Evolutionary conservation across 2,113 vertebrate species (phyloP), one percentile per base, ranked within the genome.

Genomic region (Dasyornis broadbenti): DNA sequence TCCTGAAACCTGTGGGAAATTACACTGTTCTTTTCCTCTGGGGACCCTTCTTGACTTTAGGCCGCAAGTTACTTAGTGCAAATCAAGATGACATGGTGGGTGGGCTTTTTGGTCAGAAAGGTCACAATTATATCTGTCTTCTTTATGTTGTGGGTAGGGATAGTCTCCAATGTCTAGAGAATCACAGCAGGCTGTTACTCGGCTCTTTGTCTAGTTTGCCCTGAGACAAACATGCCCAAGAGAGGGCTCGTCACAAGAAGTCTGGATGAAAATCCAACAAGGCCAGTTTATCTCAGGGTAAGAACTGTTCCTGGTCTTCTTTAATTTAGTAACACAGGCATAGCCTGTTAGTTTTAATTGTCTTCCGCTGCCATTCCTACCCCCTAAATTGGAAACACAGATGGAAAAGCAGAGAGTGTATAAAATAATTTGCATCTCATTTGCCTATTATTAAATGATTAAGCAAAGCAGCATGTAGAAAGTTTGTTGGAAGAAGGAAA

Each of bases 381-480:
- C 49, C 59, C 22, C 82, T 66, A 94, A 92, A 89, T 33, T 70
- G 42, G 31, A 79, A 97, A 95, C 49, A 94, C 94, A 98, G 95
- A 96, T 96, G 92, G 95, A 97, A 97, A 97, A 96, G 45, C 86
- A 97, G 89, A 88, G 88, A 97, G 68, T 91, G 64, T 78, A 83
- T 72, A 95, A 96, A 97, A 89, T 96, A 95, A 97, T 97, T 97
- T 97, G 52, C 82, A 82, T 89, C 56, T 96, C 37, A 92, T 97
- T 97, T 97, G 75, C 60, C 60, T 94, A 73, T 66, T 93, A 79
- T 56, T 90, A 82, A 54, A 93, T 79, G 64, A 95, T 93, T 94
- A 93, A 96, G 76, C 10, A 92, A 97, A 95, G 31, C 56, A 94
- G 31, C 56, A 78, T 81, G 26, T 19, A 28, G 24, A 91, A 97